Percentiles rank a stretch among this genome's conserved stretches.
These are phyloP conservation scores for Epinephelus fuscoguttatus DNA, from an alignment of 2,113 vertebrate genomes.

Conservation along the genomic window DNA sequence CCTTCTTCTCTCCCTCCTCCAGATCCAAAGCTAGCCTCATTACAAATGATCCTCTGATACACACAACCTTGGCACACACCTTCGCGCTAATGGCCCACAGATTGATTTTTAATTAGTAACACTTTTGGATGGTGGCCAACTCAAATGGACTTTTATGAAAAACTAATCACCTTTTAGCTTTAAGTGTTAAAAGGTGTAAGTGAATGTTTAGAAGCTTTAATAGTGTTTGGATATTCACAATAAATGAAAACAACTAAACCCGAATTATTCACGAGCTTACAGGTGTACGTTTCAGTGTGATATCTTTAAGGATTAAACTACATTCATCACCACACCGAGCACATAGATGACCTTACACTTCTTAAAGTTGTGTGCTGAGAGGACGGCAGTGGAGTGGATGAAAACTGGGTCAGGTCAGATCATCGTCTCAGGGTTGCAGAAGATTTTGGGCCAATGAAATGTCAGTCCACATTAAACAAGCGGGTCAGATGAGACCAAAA, in stretches of 20 bases:
- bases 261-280: slow-evolving; percentile 25
- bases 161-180: slow-evolving; percentile 84
- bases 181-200: slow-evolving; percentile 71
- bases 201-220: slow-evolving; percentile 49
- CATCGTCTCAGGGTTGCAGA: slow-evolving; percentile 62
- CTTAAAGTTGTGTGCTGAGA: slow-evolving; percentile 48
- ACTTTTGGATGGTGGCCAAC: slow-evolving; percentile 94
- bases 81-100: slow-evolving; percentile 93
- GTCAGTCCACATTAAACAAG: slow-evolving; percentile 75
- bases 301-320: background rate
- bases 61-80: slow-evolving; percentile 91
- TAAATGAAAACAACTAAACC: slow-evolving; percentile 36
- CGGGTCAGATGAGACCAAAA: slow-evolving; percentile 61
- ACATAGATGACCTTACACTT: slow-evolving; percentile 39
- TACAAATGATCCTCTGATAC: slow-evolving; percentile 93
- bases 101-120: slow-evolving; percentile 99
- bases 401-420: slow-evolving; percentile 79
- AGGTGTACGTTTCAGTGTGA: slow-evolving; percentile 5
- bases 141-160: slow-evolving; percentile 88
- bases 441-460: slow-evolving; percentile 66
- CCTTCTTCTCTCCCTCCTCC: slow-evolving; percentile 72
- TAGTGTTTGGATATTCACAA: slow-evolving; percentile 41
- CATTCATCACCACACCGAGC: slow-evolving; percentile 15
- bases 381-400: slow-evolving; percentile 12
- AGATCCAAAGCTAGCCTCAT: slow-evolving; percentile 89